phyloP scores from a whole-genome alignment of 2,113 vertebrate species.

The Heterotilapia buettikoferi region DNA sequence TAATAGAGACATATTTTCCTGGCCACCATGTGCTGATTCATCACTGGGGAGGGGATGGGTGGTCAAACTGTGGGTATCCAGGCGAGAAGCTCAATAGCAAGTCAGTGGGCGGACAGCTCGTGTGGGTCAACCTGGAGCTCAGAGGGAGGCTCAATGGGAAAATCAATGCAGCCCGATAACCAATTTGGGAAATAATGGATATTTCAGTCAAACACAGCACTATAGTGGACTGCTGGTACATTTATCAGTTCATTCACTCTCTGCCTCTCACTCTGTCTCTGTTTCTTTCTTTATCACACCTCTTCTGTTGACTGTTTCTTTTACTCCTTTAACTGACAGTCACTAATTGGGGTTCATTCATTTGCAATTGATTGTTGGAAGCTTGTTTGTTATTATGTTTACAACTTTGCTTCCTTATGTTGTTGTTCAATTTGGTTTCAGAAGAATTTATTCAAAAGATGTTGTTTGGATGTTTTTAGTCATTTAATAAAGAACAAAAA shows the following conservation, averaged over 20 bases:
- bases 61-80: constrained; percentile 39
- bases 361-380: neutral
- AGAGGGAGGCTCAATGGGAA: constrained; percentile 45
- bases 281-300: neutral
- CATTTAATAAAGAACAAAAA: neutral
- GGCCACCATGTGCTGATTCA: constrained; percentile 36
- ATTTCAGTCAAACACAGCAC: constrained; percentile 44
- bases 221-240: constrained; percentile 3
- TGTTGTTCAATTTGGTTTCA: neutral
- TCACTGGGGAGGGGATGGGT: neutral
- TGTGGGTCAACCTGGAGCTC: constrained; percentile 34
- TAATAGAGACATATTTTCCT: constrained; percentile 36
- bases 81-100: constrained; percentile 38
- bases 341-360: neutral
- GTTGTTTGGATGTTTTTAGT: neutral
- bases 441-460: neutral
- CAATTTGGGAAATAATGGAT: constrained; percentile 63
- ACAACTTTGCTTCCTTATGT: neutral
- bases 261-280: neutral
- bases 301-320: neutral
- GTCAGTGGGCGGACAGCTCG: constrained; percentile 34
- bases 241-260: constrained; percentile 17
- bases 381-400: neutral
- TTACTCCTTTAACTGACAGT: neutral
- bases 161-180: constrained; percentile 64